These are phyloP conservation scores for Venusia cambrica DNA, from an alignment of 2,888 invertebrate genomes.

Conservation along the genomic window DNA sequence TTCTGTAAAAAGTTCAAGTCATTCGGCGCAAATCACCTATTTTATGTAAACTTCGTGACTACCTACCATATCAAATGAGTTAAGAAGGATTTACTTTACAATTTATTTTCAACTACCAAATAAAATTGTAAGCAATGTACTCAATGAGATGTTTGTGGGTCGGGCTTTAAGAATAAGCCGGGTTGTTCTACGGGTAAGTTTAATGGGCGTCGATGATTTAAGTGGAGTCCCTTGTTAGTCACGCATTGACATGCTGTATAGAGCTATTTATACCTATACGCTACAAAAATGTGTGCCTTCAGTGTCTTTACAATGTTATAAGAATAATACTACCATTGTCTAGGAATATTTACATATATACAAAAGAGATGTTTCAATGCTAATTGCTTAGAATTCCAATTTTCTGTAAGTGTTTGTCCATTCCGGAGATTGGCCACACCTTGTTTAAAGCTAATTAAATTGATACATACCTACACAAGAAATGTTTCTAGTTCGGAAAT, in stretches of 20 bases:
- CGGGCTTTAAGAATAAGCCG: constrained; percentile 56
- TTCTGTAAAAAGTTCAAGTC: constrained; percentile 62
- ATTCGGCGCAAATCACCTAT: constrained; percentile 75
- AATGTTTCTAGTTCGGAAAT: too few relatives aligned
- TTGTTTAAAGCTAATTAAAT: constrained; percentile 8
- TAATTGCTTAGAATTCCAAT: too few relatives aligned
- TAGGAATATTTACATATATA: too few relatives aligned
- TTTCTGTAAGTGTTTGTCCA: too few relatives aligned
- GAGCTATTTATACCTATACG: constrained; percentile 21
- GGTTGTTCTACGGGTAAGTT: constrained; percentile 35
- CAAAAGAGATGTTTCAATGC: too few relatives aligned
- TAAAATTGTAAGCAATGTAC: constrained; percentile 41
- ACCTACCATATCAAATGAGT: constrained; percentile 76
- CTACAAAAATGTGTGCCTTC: background rate
- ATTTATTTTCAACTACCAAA: constrained; percentile 47
- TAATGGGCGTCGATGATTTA: constrained; percentile 52
- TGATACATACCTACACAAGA: too few relatives aligned
- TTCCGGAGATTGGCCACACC: constrained; percentile 20
- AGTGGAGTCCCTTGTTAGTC: constrained; percentile 52
- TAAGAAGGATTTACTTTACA: constrained; percentile 77
- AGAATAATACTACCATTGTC: background rate
- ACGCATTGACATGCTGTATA: constrained; percentile 18
- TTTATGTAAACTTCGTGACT: constrained; percentile 82
- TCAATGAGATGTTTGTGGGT: constrained; percentile 57
- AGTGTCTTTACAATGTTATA: constrained; percentile 1